Evolutionary conservation across 2,888 invertebrate genomes (phyloP).

Genomic region (Metallyticus violacea): DNA sequence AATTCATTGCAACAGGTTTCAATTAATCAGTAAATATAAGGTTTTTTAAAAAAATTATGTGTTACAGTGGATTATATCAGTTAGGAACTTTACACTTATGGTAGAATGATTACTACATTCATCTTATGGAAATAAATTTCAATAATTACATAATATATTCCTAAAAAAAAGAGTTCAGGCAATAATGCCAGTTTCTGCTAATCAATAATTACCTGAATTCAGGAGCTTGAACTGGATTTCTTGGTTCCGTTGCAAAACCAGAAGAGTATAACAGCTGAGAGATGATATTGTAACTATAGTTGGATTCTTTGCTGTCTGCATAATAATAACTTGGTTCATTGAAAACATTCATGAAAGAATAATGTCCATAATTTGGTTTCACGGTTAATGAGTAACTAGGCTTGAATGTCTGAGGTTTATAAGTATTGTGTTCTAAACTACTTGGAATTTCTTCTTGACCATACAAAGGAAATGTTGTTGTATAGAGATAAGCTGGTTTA

Average conservation of each 20-base stretch:
- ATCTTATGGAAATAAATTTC: no score
- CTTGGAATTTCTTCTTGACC: background rate
- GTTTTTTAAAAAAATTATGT: no score
- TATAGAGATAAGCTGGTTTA: background rate
- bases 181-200: no score
- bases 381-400: background rate
- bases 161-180: no score
- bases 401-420: background rate
- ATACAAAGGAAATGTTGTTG: background rate
- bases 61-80: no score
- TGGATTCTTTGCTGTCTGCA: background rate
- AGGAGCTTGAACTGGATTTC: background rate
- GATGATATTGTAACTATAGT: background rate
- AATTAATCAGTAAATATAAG: no score
- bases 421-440: slow-evolving; percentile 3
- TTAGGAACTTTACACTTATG: no score
- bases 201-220: background rate
- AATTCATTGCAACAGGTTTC: no score
- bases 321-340: slow-evolving; percentile 20
- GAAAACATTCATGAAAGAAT: slow-evolving; percentile 6
- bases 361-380: background rate
- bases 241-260: background rate
- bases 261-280: background rate
- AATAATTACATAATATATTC: no score
- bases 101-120: no score